These are phyloP conservation scores for Mionectes macconnelli DNA, from an alignment of 2,113 vertebrate genomes.

Conservation along the genomic window DNA sequence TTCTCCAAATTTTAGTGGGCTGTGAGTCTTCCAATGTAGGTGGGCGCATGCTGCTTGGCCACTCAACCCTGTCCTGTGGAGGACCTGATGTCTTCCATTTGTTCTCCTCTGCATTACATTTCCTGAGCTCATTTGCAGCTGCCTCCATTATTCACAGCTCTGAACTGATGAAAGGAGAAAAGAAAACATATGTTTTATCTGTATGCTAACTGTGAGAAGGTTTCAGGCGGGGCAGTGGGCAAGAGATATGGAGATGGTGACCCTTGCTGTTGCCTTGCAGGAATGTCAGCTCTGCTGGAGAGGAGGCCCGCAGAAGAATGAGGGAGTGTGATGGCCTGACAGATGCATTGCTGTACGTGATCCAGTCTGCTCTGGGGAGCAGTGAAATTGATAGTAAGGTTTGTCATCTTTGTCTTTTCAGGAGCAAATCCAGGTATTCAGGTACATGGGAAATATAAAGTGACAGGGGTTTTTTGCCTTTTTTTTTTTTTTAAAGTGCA, in stretches of 20 bases:
- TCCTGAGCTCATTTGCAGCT: conserved; percentile 8
- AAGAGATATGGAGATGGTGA: background rate
- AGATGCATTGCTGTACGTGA: conserved; percentile 94
- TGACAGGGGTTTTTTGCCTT: background rate
- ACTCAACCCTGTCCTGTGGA: background rate
- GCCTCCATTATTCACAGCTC: conserved; percentile 29
- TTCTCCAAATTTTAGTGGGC: background rate
- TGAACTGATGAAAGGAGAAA: background rate
- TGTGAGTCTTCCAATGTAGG: background rate
- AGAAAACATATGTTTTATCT: background rate
- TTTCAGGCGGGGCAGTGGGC: background rate
- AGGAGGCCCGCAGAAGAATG: conserved; percentile 96
- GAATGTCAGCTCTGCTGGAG: conserved; percentile 97
- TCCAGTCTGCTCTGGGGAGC: conserved; percentile 96
- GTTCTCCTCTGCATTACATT: background rate
- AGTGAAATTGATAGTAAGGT: conserved; percentile 99
- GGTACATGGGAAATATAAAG: background rate
- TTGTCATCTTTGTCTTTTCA: conserved; percentile 55
- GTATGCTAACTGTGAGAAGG: background rate
- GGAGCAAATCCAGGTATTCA: background rate
- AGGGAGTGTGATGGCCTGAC: conserved; percentile 97
- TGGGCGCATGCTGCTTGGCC: background rate
- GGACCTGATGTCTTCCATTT: background rate
- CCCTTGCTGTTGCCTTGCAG: conserved; percentile 76
- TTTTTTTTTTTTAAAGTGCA: background rate